Evolutionary conservation across 2,797 vertebrate species (phyloP).

Genomic region (Pangasius krempfi): DNA sequence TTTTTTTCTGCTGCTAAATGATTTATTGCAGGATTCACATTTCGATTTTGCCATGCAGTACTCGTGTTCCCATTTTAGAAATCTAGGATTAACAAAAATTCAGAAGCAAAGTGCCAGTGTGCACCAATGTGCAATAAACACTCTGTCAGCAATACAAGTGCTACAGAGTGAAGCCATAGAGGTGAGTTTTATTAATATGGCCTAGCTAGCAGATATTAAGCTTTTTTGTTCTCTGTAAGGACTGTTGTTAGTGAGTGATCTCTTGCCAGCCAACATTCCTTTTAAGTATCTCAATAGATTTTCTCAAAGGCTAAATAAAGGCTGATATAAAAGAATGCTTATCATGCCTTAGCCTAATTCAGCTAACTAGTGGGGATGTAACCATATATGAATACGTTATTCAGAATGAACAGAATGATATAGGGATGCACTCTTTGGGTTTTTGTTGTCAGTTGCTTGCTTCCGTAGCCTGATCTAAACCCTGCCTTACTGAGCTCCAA

Average conservation of each 20-base stretch:
- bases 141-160: background rate
- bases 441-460: background rate
- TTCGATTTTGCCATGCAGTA: no score
- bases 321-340: background rate
- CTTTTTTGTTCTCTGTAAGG: background rate
- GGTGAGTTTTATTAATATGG: background rate
- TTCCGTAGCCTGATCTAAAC: background rate
- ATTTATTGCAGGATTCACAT: no score
- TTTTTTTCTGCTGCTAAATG: no score
- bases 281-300: background rate
- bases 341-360: background rate
- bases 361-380: background rate
- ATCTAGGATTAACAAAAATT: background rate
- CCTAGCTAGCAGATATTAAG: background rate
- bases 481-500: background rate
- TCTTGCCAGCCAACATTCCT: background rate
- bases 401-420: background rate
- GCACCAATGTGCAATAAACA: background rate
- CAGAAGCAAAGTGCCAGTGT: background rate
- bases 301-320: background rate
- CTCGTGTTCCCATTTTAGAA: background rate
- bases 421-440: no score
- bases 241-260: background rate
- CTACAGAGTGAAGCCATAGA: no score
- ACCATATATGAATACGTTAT: background rate